Evolutionary conservation across 2,797 vertebrate genomes (phyloP).

Genomic region (Pseudochirops corinnae): DNA sequence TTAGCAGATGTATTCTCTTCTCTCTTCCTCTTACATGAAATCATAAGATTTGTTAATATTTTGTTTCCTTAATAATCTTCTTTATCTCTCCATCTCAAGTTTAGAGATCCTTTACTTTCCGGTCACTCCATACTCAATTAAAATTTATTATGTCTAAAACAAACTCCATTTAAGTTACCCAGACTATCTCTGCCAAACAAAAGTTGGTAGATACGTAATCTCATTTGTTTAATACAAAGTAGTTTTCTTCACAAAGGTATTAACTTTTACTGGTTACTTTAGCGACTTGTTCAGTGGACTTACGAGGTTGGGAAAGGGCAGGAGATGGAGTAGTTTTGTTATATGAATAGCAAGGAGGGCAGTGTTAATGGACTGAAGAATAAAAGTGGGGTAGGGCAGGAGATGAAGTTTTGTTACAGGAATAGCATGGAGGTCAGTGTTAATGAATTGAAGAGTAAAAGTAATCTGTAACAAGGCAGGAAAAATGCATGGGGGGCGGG

Average conservation of each 20-base stretch:
- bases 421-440: no score
- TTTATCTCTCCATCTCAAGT: neutral
- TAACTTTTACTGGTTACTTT: neutral
- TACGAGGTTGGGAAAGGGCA: no score
- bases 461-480: no score
- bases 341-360: no score
- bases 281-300: neutral
- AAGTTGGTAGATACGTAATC: neutral
- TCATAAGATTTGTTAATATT: neutral
- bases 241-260: neutral
- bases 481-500: no score
- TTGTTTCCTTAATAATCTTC: neutral
- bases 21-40: neutral
- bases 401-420: no score
- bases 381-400: no score
- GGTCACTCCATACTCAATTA: neutral
- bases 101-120: neutral
- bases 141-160: neutral
- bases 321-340: no score
- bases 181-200: neutral
- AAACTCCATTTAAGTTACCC: neutral
- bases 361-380: no score
- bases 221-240: neutral
- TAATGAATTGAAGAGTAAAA: no score
- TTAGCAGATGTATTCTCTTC: neutral